Conservation (phyloP, 2,113 vertebrate species). For the Ailurus styani region DNA sequence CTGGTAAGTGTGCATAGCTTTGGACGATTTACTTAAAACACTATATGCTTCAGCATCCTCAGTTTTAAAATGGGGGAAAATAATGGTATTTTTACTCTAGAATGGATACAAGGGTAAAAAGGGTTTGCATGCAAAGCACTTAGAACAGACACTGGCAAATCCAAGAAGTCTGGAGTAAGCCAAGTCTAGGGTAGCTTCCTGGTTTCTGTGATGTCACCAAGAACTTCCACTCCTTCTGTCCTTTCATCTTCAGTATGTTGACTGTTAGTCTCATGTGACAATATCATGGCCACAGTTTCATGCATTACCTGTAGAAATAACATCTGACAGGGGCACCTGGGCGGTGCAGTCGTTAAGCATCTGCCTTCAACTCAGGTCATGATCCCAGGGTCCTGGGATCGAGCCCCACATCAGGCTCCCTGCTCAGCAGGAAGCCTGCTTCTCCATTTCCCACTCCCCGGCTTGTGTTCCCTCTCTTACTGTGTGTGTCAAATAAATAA, state of each 20-base stretch:
- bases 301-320: neutral
- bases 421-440: no score
- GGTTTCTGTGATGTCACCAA: neutral
- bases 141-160: neutral
- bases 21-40: neutral
- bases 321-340: no score
- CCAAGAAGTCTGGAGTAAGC: neutral
- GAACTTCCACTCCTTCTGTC: neutral
- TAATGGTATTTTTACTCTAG: neutral
- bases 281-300: neutral
- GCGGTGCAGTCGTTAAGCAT: no score
- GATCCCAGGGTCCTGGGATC: no score
- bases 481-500: no score
- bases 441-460: no score
- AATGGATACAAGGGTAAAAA: neutral
- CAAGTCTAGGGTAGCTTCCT: neutral
- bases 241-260: neutral
- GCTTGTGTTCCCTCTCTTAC: no score
- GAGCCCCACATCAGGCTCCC: no score
- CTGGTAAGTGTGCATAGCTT: neutral
- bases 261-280: neutral
- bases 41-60: neutral
- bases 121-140: neutral
- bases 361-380: no score
- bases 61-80: neutral